Conservation (phyloP, 2,797 vertebrate genomes). For the Gymnopithys bicolor region DNA sequence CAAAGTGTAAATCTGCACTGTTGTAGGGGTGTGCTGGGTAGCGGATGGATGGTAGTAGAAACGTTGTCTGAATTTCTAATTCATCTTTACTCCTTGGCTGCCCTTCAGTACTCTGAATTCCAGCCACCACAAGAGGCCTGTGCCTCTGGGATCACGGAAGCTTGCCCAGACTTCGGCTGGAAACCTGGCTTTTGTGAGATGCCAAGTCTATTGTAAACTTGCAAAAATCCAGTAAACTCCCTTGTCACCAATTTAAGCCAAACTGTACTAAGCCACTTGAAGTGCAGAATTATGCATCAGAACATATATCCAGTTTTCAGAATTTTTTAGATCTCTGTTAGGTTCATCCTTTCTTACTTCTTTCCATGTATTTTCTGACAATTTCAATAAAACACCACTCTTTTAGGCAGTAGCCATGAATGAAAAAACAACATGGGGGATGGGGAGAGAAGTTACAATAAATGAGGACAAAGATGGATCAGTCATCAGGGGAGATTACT, state of each 20-base stretch:
- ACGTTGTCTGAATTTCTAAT: not conserved
- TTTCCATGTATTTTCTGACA: not conserved
- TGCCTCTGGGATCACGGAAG: not conserved
- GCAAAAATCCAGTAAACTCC: not conserved
- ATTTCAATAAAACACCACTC: not conserved
- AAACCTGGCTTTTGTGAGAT: not conserved
- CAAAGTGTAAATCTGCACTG: not conserved
- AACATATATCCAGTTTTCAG: not conserved
- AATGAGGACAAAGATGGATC: not conserved
- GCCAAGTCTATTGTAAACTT: not conserved
- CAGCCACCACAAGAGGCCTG: not conserved
- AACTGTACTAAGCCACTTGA: not conserved
- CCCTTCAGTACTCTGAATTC: not conserved
- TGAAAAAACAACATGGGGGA: not conserved
- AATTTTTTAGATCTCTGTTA: not conserved
- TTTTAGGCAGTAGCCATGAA: not conserved
- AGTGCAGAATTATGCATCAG: not conserved
- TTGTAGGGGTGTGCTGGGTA: not conserved
- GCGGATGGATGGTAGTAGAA: not conserved
- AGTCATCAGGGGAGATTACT: not conserved
- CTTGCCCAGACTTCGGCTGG: slow-evolving; percentile 2
- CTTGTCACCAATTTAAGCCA: slow-evolving; percentile 1
- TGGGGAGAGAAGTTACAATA: not conserved
- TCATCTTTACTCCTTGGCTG: not conserved
- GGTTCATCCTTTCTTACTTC: not conserved